These are phyloP conservation scores for Liopterus haemorrhoidalis DNA, from an alignment of 2,888 invertebrate species.

Conservation along the genomic window DNA sequence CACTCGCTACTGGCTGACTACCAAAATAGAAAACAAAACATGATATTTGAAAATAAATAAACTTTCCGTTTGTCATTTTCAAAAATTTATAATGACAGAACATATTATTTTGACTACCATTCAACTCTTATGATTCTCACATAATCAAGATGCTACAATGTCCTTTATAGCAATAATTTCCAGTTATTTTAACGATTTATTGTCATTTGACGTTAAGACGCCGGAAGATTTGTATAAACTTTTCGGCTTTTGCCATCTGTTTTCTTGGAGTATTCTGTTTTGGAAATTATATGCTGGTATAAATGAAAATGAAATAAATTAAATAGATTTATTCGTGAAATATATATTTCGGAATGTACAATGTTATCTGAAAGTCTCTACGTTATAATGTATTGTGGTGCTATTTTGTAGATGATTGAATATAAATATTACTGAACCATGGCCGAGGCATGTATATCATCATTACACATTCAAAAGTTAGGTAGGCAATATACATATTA, in stretches of 20 bases:
- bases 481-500: slow-evolving; percentile 32
- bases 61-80: too few relatives aligned
- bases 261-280: slow-evolving; percentile 32
- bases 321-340: too few relatives aligned
- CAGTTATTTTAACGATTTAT: slow-evolving; percentile 5
- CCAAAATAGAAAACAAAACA: too few relatives aligned
- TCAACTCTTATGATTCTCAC: too few relatives aligned
- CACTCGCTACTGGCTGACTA: too few relatives aligned
- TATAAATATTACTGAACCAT: slow-evolving; percentile 23
- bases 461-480: slow-evolving; percentile 41
- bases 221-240: slow-evolving; percentile 34
- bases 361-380: too few relatives aligned
- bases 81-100: too few relatives aligned
- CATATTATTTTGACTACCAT: too few relatives aligned
- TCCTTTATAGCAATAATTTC: too few relatives aligned
- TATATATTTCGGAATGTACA: too few relatives aligned
- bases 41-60: too few relatives aligned
- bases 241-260: slow-evolving; percentile 34
- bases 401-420: slow-evolving; percentile 16
- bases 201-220: slow-evolving; percentile 31
- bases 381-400: too few relatives aligned
- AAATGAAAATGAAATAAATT: neutral
- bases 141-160: neutral
- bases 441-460: slow-evolving; percentile 36
- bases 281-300: slow-evolving; percentile 30